Evolutionary conservation across 2,797 vertebrate species (phyloP), one percentile per base, ranked within the genome.

Genomic region (Sus cebifrons): DNA sequence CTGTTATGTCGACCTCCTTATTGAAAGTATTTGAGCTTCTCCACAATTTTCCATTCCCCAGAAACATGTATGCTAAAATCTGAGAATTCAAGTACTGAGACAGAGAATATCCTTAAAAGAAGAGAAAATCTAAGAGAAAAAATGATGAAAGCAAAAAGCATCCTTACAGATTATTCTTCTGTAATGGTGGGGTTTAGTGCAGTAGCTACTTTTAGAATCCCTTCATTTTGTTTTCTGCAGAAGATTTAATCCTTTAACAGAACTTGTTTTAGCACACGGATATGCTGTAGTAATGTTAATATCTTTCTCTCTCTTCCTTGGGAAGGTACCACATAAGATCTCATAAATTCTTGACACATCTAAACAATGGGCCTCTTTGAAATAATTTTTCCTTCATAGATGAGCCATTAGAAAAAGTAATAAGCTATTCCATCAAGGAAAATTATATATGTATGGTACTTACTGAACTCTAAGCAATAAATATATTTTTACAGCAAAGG

Each of bases 91-190:
- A 70, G 60, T 9, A 54, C 2, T 67, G 58, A 75, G 62, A 62
- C 3, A 64, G n/a, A 23, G 3, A 52, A 14, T 3, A 14, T n/a
- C 18, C 7, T 12, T 20, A 68, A 88, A 40, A 73, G 29, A 58
- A 88, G 15, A 92, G n/a, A 74, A 58, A 56, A 70, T 14, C 62
- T 56, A 44, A 88, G 40, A 68, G 15, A 13, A 3, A 44, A n/a
- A 29, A 82, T 82, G 17, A 71, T 82, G 71, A 83, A 82, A 87
- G 11, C 21, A 70, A 62, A 96, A 82, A 6, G 77, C 27, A 82
- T 52, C 8, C 1, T 83, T 21, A 32, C 16, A 52, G 18, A 82
- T 86, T 74, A 44, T 56, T 77, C 17, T 82, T 82, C 75, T 49
- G 18, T 17, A 70, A 29, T 10, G 75, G 10, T 70, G 75, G 6